A percentile compares a stretch with the other conserved stretches of the same genome.
phyloP scores from a whole-genome alignment of 2,113 vertebrate genomes.

The Hipposideros armiger region DNA sequence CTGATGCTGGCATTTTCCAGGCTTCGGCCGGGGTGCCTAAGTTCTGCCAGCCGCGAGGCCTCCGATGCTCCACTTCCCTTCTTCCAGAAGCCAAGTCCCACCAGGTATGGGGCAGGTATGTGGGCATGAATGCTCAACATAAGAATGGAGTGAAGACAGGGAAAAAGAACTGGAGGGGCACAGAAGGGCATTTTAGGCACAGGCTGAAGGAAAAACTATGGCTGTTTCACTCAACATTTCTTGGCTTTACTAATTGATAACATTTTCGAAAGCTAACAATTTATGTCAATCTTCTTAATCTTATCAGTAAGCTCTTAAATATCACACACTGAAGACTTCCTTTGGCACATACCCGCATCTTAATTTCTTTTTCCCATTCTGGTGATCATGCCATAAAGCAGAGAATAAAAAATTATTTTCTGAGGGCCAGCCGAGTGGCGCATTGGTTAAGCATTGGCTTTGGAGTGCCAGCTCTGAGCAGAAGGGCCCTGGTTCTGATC shows the following conservation, averaged over 20 bases:
- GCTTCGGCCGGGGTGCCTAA: rapidly evolving
- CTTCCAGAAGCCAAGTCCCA: not conserved
- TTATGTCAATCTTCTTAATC: not conserved
- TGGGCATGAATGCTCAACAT: not conserved
- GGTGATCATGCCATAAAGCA: not conserved
- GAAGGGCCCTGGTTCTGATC: no score
- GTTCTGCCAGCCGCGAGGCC: not conserved
- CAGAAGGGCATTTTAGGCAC: not conserved
- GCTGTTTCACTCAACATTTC: not conserved
- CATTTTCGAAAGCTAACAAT: not conserved
- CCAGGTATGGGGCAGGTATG: rapidly evolving
- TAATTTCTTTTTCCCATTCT: not conserved
- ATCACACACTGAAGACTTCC: not conserved
- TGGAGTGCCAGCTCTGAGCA: no score
- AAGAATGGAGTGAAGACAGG: not conserved
- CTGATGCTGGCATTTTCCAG: not conserved
- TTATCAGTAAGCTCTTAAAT: constrained; percentile 4
- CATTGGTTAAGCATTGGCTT: no score
- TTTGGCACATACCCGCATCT: not conserved
- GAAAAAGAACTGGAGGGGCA: not conserved
- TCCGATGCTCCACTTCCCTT: no score
- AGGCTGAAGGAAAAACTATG: not conserved
- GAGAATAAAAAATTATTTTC: no score
- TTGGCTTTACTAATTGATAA: not conserved
- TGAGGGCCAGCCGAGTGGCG: no score